Percentiles rank a stretch among this genome's conserved stretches.
Evolutionary conservation across 2,888 invertebrate genomes (phyloP).

Genomic region (Phymatocera aterrima): DNA sequence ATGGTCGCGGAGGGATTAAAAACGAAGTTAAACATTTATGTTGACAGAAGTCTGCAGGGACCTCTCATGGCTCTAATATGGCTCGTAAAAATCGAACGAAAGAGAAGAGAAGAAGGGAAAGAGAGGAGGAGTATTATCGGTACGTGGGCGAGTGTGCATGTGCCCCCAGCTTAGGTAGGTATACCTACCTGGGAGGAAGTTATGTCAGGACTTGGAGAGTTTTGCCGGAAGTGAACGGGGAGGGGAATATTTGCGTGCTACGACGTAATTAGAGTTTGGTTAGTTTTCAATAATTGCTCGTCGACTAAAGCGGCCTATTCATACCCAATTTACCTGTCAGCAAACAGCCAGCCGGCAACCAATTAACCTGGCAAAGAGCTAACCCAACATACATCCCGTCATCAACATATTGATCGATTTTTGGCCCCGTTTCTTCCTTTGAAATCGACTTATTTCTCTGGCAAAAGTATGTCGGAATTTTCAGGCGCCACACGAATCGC

Average conservation of each 20-base stretch:
- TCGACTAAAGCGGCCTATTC: conserved; percentile 45
- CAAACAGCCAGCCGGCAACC: conserved; percentile 45
- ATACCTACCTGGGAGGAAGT: neutral
- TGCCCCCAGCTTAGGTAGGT: neutral
- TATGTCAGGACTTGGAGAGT: conserved; percentile 31
- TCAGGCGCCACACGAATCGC: no score
- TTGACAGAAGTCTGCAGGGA: no score
- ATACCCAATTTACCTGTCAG: conserved; percentile 45
- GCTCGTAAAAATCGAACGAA: no score
- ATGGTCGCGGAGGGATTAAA: no score
- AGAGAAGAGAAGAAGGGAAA: no score
- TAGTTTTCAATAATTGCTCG: conserved; percentile 64
- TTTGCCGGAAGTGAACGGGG: neutral
- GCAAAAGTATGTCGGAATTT: no score
- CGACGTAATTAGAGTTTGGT: conserved; percentile 62
- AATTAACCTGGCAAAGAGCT: conserved; percentile 36
- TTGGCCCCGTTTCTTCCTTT: neutral
- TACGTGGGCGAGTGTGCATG: neutral
- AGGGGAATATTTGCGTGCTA: conserved; percentile 48
- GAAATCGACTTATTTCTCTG: no score
- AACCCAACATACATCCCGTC: neutral
- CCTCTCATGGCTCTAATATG: no score
- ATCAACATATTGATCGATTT: conserved; percentile 7
- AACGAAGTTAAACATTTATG: no score
- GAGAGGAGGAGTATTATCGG: no score